Percentiles rank a stretch among this genome's conserved stretches.
phyloP scores from a whole-genome alignment of 2,888 invertebrate genomes.

The Punctoribates punctum region DNA sequence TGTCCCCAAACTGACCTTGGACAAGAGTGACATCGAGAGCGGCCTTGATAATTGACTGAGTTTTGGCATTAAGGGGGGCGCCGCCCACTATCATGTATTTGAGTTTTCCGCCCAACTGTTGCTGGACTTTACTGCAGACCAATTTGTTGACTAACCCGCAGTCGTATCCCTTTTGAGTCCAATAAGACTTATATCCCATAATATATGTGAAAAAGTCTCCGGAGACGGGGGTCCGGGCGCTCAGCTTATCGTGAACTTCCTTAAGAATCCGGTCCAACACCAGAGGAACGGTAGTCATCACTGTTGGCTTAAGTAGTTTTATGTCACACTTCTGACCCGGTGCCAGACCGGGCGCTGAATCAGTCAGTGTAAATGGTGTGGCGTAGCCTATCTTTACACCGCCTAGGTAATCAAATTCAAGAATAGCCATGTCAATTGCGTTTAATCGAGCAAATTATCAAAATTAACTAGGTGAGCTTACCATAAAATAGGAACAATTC shows the following conservation, averaged over 20 bases:
- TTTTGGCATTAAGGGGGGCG: conserved; percentile 90
- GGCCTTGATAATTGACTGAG: conserved; percentile 86
- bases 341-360: conserved; percentile 82
- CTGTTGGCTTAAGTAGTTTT: conserved; percentile 79
- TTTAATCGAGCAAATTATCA: too few species aligned
- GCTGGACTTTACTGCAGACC: conserved; percentile 64
- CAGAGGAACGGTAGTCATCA: conserved; percentile 91
- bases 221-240: conserved; percentile 39
- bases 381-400: conserved; percentile 63
- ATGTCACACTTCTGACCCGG: conserved; percentile 89
- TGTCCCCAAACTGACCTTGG: conserved; percentile 69
- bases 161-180: conserved; percentile 50
- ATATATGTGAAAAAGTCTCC: conserved; percentile 35
- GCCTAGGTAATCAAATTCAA: too few species aligned
- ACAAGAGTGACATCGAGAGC: conserved; percentile 85
- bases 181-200: conserved; percentile 39
- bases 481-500: conserved; percentile 56
- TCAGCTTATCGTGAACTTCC: conserved; percentile 41
- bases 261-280: conserved; percentile 77
- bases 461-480: conserved; percentile 52
- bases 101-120: conserved; percentile 81
- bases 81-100: conserved; percentile 88
- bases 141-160: conserved; percentile 59
- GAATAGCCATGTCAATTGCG: too few species aligned
- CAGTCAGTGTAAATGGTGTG: conserved; percentile 57